Conservation (phyloP, 2,797 vertebrate genomes). For the Liasis olivaceus region DNA sequence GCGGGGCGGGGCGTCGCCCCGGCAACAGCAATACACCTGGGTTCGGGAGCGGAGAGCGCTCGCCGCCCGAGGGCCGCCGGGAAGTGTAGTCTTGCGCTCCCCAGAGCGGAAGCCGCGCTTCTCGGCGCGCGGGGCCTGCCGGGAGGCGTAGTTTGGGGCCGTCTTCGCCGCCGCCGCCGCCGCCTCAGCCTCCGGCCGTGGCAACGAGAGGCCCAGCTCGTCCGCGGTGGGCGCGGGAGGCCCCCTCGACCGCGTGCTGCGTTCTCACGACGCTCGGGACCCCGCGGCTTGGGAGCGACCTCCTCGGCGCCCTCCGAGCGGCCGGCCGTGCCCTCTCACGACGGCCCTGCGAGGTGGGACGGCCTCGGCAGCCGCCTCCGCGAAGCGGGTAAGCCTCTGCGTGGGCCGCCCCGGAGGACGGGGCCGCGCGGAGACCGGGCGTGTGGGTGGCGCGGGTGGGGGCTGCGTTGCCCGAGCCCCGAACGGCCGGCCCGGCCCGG, state of each 20-base stretch:
- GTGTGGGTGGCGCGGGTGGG: background rate
- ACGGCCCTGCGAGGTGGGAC: background rate
- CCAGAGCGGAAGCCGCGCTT: background rate
- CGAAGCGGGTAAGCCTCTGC: background rate
- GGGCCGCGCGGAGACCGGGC: background rate
- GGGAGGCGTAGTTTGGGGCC: conserved; percentile 11
- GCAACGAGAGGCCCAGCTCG: background rate
- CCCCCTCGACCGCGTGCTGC: background rate
- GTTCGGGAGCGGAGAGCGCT: background rate
- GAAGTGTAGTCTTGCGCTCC: background rate
- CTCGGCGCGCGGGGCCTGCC: background rate
- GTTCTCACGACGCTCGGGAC: background rate
- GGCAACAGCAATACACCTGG: background rate
- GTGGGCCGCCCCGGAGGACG: background rate
- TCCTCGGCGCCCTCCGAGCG: background rate
- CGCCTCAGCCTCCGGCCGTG: background rate
- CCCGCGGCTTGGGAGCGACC: background rate
- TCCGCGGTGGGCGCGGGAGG: background rate
- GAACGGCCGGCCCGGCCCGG: background rate
- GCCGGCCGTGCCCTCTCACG: background rate
- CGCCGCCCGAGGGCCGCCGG: background rate
- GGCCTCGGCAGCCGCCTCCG: background rate
- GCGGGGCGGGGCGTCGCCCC: background rate
- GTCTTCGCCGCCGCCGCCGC: background rate
- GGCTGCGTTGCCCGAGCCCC: background rate